Conservation (phyloP, 1,140 invertebrate genomes). For the Nephotettix cincticeps region DNA sequence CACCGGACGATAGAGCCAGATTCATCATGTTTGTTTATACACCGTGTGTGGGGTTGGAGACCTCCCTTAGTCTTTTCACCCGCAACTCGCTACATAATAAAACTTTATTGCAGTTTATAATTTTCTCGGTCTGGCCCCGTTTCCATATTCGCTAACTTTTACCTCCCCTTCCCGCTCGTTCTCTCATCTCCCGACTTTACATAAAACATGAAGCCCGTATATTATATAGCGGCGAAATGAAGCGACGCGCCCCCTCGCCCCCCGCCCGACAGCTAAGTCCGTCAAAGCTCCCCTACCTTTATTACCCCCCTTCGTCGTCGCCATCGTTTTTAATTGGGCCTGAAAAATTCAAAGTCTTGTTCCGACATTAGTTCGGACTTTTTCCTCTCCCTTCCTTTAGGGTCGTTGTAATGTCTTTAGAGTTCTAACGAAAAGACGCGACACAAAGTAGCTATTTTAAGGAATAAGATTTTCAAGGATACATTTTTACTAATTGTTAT, state of each 20-base stretch:
- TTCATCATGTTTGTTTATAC: too few relatives aligned
- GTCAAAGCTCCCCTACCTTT: not conserved
- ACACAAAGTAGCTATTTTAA: too few relatives aligned
- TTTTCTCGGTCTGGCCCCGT: constrained; percentile 12
- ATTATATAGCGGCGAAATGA: constrained; percentile 17
- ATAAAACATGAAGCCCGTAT: constrained; percentile 30
- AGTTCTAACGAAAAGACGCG: too few relatives aligned
- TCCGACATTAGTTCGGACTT: too few relatives aligned
- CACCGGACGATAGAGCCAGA: too few relatives aligned
- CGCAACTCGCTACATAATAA: constrained; percentile 19
- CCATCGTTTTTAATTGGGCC: constrained; percentile 25
- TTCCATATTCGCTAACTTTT: constrained; percentile 20
- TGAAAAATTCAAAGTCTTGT: constrained; percentile 24
- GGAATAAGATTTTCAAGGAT: too few relatives aligned
- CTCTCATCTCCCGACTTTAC: constrained; percentile 9
- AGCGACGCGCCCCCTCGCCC: not conserved
- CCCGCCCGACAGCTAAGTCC: too few relatives aligned
- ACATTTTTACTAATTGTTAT: too few relatives aligned
- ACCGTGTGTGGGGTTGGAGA: too few relatives aligned
- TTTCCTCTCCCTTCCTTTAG: too few relatives aligned
- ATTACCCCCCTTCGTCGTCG: not conserved
- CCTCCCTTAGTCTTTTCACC: too few relatives aligned
- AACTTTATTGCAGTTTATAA: constrained; percentile 30
- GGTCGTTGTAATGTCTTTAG: too few relatives aligned
- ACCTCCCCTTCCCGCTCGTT: not conserved